Base-by-base conservation (phyloP, 1,140 invertebrate species). In the Penaeus indicus region DNA sequence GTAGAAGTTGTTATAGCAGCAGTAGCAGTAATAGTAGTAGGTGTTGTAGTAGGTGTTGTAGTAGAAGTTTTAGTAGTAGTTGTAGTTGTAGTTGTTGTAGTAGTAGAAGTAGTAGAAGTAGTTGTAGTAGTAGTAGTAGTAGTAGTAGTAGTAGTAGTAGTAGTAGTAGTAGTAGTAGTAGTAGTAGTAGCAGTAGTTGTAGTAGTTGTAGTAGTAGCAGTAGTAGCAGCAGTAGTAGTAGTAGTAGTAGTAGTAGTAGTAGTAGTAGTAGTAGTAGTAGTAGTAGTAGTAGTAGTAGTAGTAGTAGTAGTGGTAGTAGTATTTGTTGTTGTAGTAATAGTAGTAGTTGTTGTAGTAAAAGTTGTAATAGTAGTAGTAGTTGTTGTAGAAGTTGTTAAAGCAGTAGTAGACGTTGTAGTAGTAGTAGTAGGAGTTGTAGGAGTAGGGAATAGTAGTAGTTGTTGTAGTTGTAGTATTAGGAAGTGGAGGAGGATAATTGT, bases 61-160 rank as follows among this genome's bases (percentile, higher is more conserved):
- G 38, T 79, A 79, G 38, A 3, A 79, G 38, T 54, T 7, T 3
- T 54, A 79, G 38, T 79, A 79, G 38, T 19, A 79, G 38, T 79
- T 7, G 38, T 79, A 79, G 38, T 79, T 7, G 38, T 79, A 19
- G 38, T 79, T 7, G 38, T 79, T 7, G 38, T 79, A 79, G 38
- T 79, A 19, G 38, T 79, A 79, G 38, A 5, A 79, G 38, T 54
- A 79, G 38, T 79, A 19, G 77, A 7, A 79, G 38, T 79, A 79
- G 38, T 79, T 7, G 38, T 19, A 79, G 38, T 79, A 42, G 38
- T 79, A 79, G 38, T 79, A 79, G 38, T 79, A 19, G 38, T 79
- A 79, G 38, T 79, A 79, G 38, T 79, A 79, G 38, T 79, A 19
- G 38, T 79, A 79, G 38, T 79, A 79, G 38, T 79, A 79, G 38